These are phyloP conservation scores for Uromys caudimaculatus DNA, from an alignment of 2,797 vertebrate genomes.

Conservation along the genomic window DNA sequence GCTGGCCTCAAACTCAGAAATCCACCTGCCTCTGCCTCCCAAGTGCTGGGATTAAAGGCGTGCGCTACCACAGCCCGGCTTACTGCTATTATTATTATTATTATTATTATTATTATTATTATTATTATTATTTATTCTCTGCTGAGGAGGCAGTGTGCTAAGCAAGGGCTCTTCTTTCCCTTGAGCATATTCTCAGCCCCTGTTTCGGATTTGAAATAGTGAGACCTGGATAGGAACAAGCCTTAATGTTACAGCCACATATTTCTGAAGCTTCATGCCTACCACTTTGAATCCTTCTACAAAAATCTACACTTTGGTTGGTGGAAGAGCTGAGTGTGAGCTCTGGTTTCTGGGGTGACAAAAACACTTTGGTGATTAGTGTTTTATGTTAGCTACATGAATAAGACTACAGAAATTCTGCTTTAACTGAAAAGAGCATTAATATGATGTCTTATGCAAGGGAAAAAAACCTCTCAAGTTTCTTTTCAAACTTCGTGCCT, in stretches of 20 bases:
- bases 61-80: no score
- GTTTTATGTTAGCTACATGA: conserved; percentile 31
- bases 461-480: neutral
- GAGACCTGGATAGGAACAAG: conserved; percentile 9
- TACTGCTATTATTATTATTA: no score
- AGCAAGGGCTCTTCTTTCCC: no score
- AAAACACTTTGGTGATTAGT: conserved; percentile 12
- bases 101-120: neutral
- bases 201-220: neutral
- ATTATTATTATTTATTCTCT: neutral
- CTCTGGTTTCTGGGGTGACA: neutral
- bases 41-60: no score
- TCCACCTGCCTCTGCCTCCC: no score
- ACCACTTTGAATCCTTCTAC: conserved; percentile 10
- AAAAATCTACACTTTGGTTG: conserved; percentile 26
- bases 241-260: neutral
- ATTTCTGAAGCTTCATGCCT: conserved; percentile 50
- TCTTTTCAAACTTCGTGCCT: conserved; percentile 17
- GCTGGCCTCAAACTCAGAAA: no score
- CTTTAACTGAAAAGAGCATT: conserved; percentile 27
- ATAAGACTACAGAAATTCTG: conserved; percentile 12
- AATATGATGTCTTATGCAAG: neutral
- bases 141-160: neutral
- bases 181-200: neutral
- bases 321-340: neutral